Conservation (phyloP, 2,113 vertebrate species). For the Oreochromis aureus region DNA sequence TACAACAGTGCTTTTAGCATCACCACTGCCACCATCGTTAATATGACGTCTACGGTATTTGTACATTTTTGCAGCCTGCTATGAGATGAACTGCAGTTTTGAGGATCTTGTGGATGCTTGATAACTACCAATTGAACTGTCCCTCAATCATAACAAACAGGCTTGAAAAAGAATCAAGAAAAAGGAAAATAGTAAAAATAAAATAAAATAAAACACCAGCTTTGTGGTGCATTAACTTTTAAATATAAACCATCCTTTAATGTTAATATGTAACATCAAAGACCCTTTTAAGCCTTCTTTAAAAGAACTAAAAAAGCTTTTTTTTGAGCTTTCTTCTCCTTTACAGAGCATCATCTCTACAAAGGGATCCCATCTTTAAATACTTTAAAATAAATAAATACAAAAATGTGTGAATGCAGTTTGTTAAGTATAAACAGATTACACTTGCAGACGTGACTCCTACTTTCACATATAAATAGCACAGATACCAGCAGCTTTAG, state of each 20-base stretch:
- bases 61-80: not conserved
- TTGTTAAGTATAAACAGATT: not conserved
- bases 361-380: not conserved
- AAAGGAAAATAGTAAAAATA: not conserved
- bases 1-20: not conserved
- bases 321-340: not conserved
- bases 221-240: not conserved
- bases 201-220: not conserved
- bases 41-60: rapidly evolving
- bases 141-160: not conserved
- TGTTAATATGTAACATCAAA: not conserved
- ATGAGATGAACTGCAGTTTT: not conserved
- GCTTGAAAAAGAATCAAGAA: not conserved
- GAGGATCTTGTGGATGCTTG: not conserved
- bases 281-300: not conserved
- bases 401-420: not conserved
- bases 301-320: not conserved
- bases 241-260: not conserved
- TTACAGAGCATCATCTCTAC: not conserved
- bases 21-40: rapidly evolving
- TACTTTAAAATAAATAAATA: not conserved
- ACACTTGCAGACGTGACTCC: not conserved
- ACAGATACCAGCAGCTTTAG: not conserved
- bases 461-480: not conserved
- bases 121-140: not conserved